These are phyloP conservation scores for Hirtodrosophila duncani DNA, from an alignment of 2,888 invertebrate genomes.

Conservation along the genomic window DNA sequence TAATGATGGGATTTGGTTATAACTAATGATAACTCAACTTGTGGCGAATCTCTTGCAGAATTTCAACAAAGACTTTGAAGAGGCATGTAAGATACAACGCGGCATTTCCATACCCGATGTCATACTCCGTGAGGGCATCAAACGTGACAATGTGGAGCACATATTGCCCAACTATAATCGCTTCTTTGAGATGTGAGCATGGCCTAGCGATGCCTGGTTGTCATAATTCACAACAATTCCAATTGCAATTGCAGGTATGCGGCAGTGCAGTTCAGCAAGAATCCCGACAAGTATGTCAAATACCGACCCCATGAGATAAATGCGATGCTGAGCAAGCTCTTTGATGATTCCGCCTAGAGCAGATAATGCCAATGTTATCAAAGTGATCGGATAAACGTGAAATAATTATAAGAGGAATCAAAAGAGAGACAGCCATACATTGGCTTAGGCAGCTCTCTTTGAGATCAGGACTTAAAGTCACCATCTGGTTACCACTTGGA, in stretches of 20 bases:
- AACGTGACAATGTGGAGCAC: conserved; percentile 92
- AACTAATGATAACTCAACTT: neutral
- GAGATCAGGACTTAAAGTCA: no score
- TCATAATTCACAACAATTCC: neutral
- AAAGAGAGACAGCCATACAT: no score
- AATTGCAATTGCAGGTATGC: no score
- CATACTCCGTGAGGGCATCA: conserved; percentile 91
- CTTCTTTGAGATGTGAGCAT: conserved; percentile 85
- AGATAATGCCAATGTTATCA: no score
- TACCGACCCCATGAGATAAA: conserved; percentile 92
- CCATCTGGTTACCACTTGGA: neutral
- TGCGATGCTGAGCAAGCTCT: conserved; percentile 91
- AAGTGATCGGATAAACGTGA: no score
- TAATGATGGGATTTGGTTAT: neutral
- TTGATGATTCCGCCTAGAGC: conserved; percentile 84
- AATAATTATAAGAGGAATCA: no score
- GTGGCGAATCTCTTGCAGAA: conserved; percentile 81
- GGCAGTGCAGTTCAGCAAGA: conserved; percentile 91
- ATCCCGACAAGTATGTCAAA: conserved; percentile 95
- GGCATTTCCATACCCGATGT: conserved; percentile 96
- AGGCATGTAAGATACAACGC: conserved; percentile 89
- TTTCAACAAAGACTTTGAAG: conserved; percentile 97
- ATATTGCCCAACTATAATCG: conserved; percentile 91
- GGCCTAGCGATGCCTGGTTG: no score
- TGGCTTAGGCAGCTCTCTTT: no score